phyloP scores from a whole-genome alignment of 1,140 invertebrate genomes.

The Coelopa frigida region DNA sequence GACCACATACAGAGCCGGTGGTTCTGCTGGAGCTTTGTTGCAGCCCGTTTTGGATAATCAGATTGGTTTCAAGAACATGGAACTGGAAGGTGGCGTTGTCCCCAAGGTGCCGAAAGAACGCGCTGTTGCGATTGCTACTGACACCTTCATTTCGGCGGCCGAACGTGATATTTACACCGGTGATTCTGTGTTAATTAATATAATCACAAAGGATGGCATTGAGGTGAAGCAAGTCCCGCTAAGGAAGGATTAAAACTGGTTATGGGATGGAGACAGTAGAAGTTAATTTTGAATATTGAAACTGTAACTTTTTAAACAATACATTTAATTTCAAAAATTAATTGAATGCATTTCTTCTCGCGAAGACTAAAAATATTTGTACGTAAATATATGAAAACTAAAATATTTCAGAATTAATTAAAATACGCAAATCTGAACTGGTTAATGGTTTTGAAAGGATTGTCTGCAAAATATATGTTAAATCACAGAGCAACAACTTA shows the following conservation, averaged over 20 bases:
- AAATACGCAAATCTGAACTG: too few species aligned
- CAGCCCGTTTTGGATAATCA: slow-evolving; percentile 86
- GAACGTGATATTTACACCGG: slow-evolving; percentile 97
- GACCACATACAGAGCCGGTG: slow-evolving; percentile 71
- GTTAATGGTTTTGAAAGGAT: too few species aligned
- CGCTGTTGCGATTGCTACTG: slow-evolving; percentile 79
- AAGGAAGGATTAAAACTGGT: slow-evolving; percentile 74
- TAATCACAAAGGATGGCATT: slow-evolving; percentile 86
- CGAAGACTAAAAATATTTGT: too few species aligned
- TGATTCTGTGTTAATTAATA: slow-evolving; percentile 80
- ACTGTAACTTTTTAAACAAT: not conserved
- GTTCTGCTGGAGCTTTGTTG: slow-evolving; percentile 71
- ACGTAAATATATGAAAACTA: too few species aligned
- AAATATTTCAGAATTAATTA: too few species aligned
- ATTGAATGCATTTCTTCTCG: not conserved
- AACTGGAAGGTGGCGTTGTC: slow-evolving; percentile 58
- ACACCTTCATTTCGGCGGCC: slow-evolving; percentile 93
- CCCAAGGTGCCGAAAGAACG: slow-evolving; percentile 64
- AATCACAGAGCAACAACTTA: too few species aligned
- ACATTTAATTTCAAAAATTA: not conserved
- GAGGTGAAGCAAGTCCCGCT: slow-evolving; percentile 61
- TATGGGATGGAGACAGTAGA: too few species aligned
- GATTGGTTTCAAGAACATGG: slow-evolving; percentile 82
- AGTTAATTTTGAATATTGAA: too few species aligned
- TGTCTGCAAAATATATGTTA: too few species aligned